Conservation (phyloP, 2,113 vertebrate genomes). For the Poeciliopsis prolifica region DNA sequence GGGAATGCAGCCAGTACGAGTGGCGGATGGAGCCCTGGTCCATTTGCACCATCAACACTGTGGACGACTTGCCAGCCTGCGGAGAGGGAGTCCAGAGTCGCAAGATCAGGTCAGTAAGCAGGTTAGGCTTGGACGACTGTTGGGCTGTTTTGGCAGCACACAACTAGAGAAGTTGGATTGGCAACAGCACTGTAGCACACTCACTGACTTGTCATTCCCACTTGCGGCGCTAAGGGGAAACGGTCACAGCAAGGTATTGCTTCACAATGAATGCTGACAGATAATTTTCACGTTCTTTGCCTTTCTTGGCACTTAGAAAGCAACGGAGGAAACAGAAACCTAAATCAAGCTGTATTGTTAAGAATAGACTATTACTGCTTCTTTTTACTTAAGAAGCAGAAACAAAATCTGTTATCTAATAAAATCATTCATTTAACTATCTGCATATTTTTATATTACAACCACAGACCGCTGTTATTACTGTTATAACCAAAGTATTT, state of each 20-base stretch:
- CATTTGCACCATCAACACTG: conserved; percentile 89
- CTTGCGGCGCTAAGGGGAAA: conserved; percentile 31
- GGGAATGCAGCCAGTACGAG: conserved; percentile 85
- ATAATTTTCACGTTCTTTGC: conserved; percentile 12
- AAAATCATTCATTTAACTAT: neutral
- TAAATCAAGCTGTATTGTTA: conserved; percentile 4
- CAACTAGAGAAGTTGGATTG: conserved; percentile 19
- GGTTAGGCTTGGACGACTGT: conserved; percentile 29
- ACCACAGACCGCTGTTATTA: too few species aligned
- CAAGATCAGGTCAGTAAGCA: conserved; percentile 87
- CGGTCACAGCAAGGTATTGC: conserved; percentile 33
- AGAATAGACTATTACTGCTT: conserved; percentile 14
- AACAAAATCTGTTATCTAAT: neutral
- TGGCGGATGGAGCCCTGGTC: conserved; percentile 93
- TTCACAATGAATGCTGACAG: conserved; percentile 25
- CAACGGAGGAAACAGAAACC: conserved; percentile 17
- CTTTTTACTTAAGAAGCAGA: conserved; percentile 1
- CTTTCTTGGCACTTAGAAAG: conserved; percentile 14
- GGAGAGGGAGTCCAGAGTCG: conserved; percentile 93
- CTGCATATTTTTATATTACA: too few species aligned
- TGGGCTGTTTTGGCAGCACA: conserved; percentile 14
- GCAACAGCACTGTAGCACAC: conserved; percentile 19
- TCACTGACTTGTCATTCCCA: conserved; percentile 11
- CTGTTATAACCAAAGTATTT: too few species aligned
- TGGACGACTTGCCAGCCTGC: conserved; percentile 86